Percentiles rank a stretch among this genome's conserved stretches.
Evolutionary conservation across 92 coral and sea anemone genomes (phyloP).

Genomic region (Umimayanthus kanabou): DNA sequence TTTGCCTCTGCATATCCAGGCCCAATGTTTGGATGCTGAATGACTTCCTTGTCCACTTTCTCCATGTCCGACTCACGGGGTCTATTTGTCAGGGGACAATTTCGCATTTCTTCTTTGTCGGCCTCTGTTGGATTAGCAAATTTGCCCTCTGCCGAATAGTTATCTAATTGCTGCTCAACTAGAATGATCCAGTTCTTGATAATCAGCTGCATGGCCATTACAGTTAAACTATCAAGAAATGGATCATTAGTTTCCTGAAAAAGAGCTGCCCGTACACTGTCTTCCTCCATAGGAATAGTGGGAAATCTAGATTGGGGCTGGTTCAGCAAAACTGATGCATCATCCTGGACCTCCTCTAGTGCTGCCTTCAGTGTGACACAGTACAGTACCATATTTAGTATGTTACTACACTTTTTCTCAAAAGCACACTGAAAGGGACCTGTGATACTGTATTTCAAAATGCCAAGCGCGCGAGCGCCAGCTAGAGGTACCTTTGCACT

Average conservation of each 20-base stretch:
- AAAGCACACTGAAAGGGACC: conserved; percentile 34
- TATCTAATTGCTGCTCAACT: conserved; percentile 5
- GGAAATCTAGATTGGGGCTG: conserved; percentile 13
- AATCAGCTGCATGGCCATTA: conserved; percentile 28
- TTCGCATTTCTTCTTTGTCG: conserved; percentile 19
- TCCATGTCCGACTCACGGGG: conserved; percentile 31
- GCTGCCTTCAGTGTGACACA: conserved; percentile 23
- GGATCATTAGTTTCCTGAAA: conserved; percentile 4
- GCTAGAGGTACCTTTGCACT: conserved; percentile 8
- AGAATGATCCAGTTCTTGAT: conserved; percentile 28
- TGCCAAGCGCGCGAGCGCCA: conserved; percentile 11
- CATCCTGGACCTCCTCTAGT: conserved; percentile 18
- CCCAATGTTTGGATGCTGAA: not conserved
- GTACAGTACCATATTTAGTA: conserved; percentile 21
- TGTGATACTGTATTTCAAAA: conserved; percentile 13
- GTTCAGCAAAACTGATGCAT: conserved; percentile 6
- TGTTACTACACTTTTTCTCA: conserved; percentile 10
- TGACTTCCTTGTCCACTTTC: not conserved
- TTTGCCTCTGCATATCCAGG: not conserved
- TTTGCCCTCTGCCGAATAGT: conserved; percentile 20
- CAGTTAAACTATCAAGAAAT: conserved; percentile 4
- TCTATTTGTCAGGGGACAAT: conserved; percentile 26
- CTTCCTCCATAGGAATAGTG: conserved; percentile 20
- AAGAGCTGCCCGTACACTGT: not conserved
- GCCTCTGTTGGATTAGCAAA: conserved; percentile 4